Evolutionary conservation across 2,113 vertebrate genomes (phyloP).

Genomic region (Rhea americana): DNA sequence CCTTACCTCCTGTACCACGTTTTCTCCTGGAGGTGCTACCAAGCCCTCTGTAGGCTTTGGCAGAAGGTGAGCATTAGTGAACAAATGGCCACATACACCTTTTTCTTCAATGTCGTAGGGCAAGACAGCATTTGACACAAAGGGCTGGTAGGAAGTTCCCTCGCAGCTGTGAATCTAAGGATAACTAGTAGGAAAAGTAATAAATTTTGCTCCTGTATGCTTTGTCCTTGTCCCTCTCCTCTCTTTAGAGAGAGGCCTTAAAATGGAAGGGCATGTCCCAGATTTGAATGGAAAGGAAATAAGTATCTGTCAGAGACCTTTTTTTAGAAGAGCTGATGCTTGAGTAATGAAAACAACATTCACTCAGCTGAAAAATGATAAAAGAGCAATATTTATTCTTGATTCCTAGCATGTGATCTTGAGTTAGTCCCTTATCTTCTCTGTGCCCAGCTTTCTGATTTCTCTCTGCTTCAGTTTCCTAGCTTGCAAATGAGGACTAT

Average conservation of each 20-base stretch:
- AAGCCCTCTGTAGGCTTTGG: not conserved
- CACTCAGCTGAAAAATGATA: not conserved
- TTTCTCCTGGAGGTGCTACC: not conserved
- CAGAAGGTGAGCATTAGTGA: not conserved
- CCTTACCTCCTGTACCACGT: not conserved
- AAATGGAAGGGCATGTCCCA: conserved; percentile 18
- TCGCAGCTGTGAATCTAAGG: not conserved
- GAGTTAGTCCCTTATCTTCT: not conserved
- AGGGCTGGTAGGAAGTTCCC: not conserved
- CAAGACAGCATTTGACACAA: not conserved
- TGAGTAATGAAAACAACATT: not conserved
- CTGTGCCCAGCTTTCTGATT: not conserved
- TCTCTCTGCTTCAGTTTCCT: not conserved
- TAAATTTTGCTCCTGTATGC: not conserved
- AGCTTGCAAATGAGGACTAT: not conserved
- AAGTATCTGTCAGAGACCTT: not conserved
- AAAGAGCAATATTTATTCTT: conserved; percentile 31
- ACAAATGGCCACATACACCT: not conserved
- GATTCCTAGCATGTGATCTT: not conserved
- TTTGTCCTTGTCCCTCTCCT: conserved; percentile 18
- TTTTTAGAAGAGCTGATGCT: conserved; percentile 24
- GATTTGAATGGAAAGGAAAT: conserved; percentile 42
- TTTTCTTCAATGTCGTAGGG: not conserved
- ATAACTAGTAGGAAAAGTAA: not conserved
- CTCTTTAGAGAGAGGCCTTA: not conserved